These are phyloP conservation scores for Cephus pulcher DNA, from an alignment of 2,888 invertebrate genomes.

Conservation along the genomic window DNA sequence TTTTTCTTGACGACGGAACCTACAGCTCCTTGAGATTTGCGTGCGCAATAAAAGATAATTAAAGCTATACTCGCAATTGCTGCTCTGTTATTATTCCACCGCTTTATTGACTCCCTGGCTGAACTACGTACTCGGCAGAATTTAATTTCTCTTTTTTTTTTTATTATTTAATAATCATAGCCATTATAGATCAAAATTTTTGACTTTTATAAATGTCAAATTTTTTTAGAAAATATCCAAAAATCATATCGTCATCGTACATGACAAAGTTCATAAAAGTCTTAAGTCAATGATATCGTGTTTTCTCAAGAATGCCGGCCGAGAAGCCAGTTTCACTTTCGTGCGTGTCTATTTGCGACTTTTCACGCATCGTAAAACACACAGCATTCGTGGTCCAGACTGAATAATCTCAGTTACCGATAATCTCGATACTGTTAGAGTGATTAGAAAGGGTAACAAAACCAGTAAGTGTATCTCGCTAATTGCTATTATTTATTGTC, in stretches of 20 bases:
- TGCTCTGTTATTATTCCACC: background rate
- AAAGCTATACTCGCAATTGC: background rate
- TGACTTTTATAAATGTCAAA: background rate
- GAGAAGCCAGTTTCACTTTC: background rate
- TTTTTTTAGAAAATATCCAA: background rate
- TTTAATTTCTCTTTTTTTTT: background rate
- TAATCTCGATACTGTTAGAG: background rate
- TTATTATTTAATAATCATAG: background rate
- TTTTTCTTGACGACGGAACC: background rate
- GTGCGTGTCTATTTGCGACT: background rate
- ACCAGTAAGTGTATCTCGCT: background rate
- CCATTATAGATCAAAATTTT: background rate
- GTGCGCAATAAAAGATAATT: background rate
- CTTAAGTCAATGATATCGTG: background rate
- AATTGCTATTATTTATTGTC: background rate
- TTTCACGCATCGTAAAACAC: background rate
- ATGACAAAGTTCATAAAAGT: background rate
- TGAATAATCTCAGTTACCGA: background rate
- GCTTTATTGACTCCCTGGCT: background rate
- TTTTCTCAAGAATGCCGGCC: background rate
- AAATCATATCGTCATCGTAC: no score
- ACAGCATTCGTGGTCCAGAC: background rate
- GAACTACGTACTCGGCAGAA: background rate
- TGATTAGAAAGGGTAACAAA: background rate
- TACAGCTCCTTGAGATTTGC: background rate